Evolutionary conservation across 2,888 invertebrate genomes (phyloP).

Genomic region (Megastigmus dorsalis): DNA sequence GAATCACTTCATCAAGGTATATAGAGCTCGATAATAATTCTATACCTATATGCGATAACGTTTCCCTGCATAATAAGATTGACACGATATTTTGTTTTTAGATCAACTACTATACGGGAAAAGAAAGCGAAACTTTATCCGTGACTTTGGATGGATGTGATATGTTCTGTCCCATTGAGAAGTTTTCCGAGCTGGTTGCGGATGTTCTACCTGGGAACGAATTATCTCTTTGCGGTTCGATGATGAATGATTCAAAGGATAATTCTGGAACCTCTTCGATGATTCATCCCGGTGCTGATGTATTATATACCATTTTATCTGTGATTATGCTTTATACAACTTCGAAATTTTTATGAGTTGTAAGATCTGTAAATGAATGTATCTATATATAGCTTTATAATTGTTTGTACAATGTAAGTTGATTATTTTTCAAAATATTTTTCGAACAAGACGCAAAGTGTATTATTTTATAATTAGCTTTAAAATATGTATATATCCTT

Average conservation of each 20-base stretch:
- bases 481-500: too few relatives aligned
- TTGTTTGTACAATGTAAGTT: too few relatives aligned
- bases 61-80: not conserved
- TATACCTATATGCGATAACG: too few relatives aligned
- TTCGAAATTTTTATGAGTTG: not conserved
- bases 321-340: not conserved
- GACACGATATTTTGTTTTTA: slow-evolving; percentile 28
- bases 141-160: slow-evolving; percentile 57
- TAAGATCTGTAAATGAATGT: too few relatives aligned
- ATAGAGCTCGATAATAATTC: too few relatives aligned
- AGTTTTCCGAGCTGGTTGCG: slow-evolving; percentile 57
- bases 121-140: not conserved
- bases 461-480: too few relatives aligned
- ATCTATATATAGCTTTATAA: too few relatives aligned
- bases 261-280: not conserved
- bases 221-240: slow-evolving; percentile 55
- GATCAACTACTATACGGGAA: slow-evolving; percentile 37
- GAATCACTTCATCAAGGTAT: slow-evolving; percentile 72
- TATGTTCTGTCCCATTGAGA: slow-evolving; percentile 59
- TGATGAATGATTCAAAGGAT: not conserved
- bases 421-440: too few relatives aligned
- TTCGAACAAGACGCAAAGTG: too few relatives aligned
- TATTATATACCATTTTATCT: not conserved
- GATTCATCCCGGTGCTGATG: not conserved
- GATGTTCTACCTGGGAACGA: slow-evolving; percentile 59